Conservation (phyloP, 2,797 vertebrate genomes). For the Podargus strigoides region DNA sequence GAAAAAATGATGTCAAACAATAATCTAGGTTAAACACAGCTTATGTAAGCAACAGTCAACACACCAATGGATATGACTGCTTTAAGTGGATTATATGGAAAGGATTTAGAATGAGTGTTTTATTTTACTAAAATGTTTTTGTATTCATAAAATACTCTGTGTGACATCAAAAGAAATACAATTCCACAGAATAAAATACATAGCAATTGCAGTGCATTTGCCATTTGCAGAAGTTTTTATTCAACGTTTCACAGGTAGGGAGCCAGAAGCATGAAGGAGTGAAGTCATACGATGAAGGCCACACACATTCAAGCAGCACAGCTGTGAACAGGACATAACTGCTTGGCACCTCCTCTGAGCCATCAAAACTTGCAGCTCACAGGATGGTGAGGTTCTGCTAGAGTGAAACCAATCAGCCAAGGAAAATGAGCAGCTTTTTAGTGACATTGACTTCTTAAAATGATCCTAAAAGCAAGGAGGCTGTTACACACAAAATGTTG, state of each 20-base stretch:
- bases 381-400: background rate
- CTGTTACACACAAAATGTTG: background rate
- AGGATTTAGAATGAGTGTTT: background rate
- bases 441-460: background rate
- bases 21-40: constrained; percentile 11
- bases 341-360: background rate
- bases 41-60: background rate
- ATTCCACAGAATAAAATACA: background rate
- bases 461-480: background rate
- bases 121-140: background rate
- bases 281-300: background rate
- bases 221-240: background rate
- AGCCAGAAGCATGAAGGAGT: background rate
- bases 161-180: background rate
- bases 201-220: background rate
- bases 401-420: background rate
- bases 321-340: background rate
- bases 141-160: background rate
- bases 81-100: constrained; percentile 12
- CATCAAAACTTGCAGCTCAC: background rate
- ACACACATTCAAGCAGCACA: background rate
- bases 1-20: background rate
- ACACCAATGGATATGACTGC: background rate
- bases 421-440: background rate
- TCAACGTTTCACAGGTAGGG: background rate